Conservation (phyloP, 2,113 vertebrate genomes). For the Tychaedon coryphoeus region DNA sequence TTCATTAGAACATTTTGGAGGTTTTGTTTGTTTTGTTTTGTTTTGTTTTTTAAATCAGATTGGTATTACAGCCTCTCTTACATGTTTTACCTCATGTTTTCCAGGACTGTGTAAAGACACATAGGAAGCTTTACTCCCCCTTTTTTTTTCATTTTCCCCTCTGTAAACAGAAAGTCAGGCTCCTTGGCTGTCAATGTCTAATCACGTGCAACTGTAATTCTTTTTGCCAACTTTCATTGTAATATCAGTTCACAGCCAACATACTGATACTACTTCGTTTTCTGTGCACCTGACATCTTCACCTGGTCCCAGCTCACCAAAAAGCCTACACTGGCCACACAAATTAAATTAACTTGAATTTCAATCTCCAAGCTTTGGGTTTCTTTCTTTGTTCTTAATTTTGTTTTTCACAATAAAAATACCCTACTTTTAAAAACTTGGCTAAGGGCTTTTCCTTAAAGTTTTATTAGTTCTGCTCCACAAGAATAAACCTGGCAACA, state of each 20-base stretch:
- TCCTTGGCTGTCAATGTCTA: neutral
- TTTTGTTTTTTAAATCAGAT: neutral
- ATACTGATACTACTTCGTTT: neutral
- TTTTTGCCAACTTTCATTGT: neutral
- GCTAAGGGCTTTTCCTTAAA: conserved; percentile 25
- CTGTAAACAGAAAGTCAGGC: neutral
- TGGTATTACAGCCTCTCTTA: neutral
- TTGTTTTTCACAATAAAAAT: conserved; percentile 9
- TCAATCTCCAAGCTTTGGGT: neutral
- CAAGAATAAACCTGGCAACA: conserved; percentile 17
- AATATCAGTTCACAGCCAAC: neutral
- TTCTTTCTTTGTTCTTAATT: neutral
- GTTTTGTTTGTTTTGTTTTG: neutral
- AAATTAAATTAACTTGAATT: neutral
- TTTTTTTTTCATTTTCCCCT: neutral
- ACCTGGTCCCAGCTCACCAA: neutral
- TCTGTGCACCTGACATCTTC: neutral
- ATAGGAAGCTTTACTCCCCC: neutral
- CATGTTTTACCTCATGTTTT: neutral
- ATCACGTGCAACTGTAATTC: neutral
- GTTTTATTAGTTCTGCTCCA: conserved; percentile 43
- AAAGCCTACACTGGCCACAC: neutral
- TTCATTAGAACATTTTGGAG: neutral
- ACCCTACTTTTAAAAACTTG: conserved; percentile 10
- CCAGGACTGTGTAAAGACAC: neutral